A percentile compares a stretch with the other conserved stretches of the same genome.
These are phyloP conservation scores for Pelecanus crispus DNA, from an alignment of 2,113 vertebrate genomes.

Conservation along the genomic window DNA sequence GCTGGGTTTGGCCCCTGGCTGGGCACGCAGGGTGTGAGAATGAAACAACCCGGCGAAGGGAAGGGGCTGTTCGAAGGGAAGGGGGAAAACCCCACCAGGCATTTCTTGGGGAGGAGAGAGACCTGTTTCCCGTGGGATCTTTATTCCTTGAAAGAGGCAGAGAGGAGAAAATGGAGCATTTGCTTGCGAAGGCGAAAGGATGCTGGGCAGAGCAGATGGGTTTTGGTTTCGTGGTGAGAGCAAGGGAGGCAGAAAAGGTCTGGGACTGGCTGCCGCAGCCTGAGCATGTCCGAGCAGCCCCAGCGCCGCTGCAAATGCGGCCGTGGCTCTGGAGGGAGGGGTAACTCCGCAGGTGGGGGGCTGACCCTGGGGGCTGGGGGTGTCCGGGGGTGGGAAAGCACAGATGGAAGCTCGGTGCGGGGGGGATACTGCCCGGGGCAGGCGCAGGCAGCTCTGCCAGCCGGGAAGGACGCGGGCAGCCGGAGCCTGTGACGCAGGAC, in stretches of 20 bases:
- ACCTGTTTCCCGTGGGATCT: neutral
- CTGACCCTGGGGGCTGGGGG: neutral
- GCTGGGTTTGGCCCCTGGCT: neutral
- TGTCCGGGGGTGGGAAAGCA: neutral
- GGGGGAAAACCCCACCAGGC: neutral
- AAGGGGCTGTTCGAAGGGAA: neutral
- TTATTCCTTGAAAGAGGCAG: neutral
- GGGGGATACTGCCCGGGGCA: neutral
- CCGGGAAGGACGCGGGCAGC: neutral
- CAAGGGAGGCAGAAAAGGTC: neutral
- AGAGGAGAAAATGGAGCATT: neutral
- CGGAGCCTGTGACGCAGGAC: neutral
- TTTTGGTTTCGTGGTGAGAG: neutral
- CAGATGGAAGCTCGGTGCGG: accelerated
- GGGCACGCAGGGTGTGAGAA: neutral
- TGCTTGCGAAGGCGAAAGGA: neutral
- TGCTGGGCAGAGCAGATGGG: neutral
- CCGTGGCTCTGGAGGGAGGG: neutral
- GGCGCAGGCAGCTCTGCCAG: neutral
- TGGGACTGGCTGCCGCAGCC: neutral
- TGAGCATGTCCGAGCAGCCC: neutral
- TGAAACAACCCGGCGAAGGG: neutral
- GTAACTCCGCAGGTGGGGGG: neutral
- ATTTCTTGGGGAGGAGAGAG: neutral
- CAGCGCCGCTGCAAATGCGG: neutral